Base-by-base conservation (phyloP, 2,888 invertebrate species). In the Acronicta aceris region DNA sequence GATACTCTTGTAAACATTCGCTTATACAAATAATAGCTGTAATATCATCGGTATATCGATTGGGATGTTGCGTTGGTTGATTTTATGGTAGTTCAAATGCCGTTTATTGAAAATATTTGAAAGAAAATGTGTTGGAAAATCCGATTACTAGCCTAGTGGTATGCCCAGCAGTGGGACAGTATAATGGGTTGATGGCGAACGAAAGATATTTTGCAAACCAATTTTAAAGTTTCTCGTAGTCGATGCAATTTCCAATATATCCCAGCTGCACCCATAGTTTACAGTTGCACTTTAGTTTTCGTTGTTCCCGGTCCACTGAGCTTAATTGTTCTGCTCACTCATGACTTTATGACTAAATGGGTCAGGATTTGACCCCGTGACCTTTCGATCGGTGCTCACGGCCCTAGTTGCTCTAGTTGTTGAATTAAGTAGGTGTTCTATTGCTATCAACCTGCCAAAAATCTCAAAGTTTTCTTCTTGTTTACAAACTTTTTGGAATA, bases 1-100 rank as follows among this genome's bases (percentile, higher is more conserved):
- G 67, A 70, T 72, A 70, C 59, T 79, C 57, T 62, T 64, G 68
- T 79, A 79, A 79, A 79, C 80, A 78, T 76, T 74, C 55, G 70
- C 60, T 68, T 65, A 59, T 50, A 70, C 58, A 77, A 78, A 78
- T 79, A 78, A 63, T 66, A 59, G 62, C 65, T 76, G 65, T 71
- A 75, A 74, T 75, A 67, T 71, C 58, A 71, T 57, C 62, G 60
- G 64, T 50, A 52, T 74, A 70, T 65, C 49, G 56, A 60, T 52
- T 58, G 65, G 25, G 33, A 30, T 33, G 21, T 43, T 45, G 12
- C 13, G 42, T 25, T 42, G 12, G 41, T 46, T 40, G 48, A 55
- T 55, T 53, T 21, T 45, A 38, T 48, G 50, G 21, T 50, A 57
- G 17, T 60, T 55, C 9, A 48, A 65, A 50, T 53, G 59, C 13